Conservation (phyloP, 2,888 invertebrate species). For the Acanthoscelides obtectus region DNA sequence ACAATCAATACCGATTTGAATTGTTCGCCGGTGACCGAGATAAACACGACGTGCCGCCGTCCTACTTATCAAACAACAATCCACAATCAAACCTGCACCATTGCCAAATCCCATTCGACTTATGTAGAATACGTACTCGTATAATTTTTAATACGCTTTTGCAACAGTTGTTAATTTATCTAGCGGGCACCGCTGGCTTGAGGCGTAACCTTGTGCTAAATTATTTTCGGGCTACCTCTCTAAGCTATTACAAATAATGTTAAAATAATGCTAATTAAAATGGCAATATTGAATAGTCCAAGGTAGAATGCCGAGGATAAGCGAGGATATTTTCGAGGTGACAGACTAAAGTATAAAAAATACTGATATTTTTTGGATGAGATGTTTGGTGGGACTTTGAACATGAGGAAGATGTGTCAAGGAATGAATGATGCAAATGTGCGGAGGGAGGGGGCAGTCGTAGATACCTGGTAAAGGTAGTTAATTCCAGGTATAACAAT, state of each 20-base stretch:
- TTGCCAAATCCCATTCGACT: not conserved
- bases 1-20: not conserved
- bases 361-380: slow-evolving; percentile 1
- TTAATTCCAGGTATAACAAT: no score
- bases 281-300: slow-evolving; percentile 12
- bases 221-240: slow-evolving; percentile 11
- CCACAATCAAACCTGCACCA: not conserved
- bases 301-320: not conserved
- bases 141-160: slow-evolving; percentile 4
- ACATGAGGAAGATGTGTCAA: no score
- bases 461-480: no score
- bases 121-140: not conserved
- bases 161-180: slow-evolving; percentile 4
- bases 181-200: slow-evolving; percentile 5
- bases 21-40: not conserved
- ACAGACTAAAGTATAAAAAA: slow-evolving; percentile 5
- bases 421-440: no score
- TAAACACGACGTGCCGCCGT: not conserved
- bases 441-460: no score
- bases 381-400: no score
- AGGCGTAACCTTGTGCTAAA: slow-evolving; percentile 18
- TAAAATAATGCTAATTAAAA: slow-evolving; percentile 16
- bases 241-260: slow-evolving; percentile 7
- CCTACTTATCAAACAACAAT: not conserved
- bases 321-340: not conserved